phyloP scores from a whole-genome alignment of 2,797 vertebrate species.

The Chrysocyon brachyurus region DNA sequence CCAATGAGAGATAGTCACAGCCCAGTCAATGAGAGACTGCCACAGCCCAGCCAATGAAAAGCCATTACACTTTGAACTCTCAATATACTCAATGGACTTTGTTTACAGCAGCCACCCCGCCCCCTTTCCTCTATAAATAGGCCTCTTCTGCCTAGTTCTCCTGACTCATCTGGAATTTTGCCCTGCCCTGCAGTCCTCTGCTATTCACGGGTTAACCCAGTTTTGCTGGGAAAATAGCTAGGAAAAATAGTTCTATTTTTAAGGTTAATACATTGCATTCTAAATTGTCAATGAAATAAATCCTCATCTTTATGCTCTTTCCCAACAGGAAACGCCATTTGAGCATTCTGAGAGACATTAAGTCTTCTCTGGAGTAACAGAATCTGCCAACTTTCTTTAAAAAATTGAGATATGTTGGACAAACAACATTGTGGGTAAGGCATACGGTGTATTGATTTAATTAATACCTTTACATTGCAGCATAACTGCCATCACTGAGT shows the following conservation, averaged over 20 bases:
- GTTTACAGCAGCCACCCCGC: neutral
- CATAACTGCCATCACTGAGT: neutral
- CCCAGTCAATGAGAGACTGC: no score
- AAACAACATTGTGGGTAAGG: neutral
- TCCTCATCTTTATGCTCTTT: constrained; percentile 48
- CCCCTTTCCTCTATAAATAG: neutral
- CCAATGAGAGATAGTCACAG: neutral
- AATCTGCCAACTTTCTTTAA: neutral
- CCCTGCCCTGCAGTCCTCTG: neutral
- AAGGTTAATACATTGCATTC: constrained; percentile 66
- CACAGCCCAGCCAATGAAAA: neutral
- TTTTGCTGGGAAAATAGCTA: neutral
- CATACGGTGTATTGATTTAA: neutral
- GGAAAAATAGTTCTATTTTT: neutral
- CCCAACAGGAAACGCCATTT: constrained; percentile 48
- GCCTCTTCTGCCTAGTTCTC: neutral
- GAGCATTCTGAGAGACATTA: constrained; percentile 45
- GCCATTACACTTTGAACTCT: neutral
- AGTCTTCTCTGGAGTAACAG: constrained; percentile 58
- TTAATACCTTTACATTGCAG: neutral
- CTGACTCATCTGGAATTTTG: neutral
- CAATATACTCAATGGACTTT: neutral
- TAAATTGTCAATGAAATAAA: constrained; percentile 81
- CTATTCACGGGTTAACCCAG: neutral
- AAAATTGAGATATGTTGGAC: neutral